Percentiles rank a stretch among this genome's conserved stretches.
Conservation (phyloP, 2,113 vertebrate species). For the Bujurquina vittata region DNA sequence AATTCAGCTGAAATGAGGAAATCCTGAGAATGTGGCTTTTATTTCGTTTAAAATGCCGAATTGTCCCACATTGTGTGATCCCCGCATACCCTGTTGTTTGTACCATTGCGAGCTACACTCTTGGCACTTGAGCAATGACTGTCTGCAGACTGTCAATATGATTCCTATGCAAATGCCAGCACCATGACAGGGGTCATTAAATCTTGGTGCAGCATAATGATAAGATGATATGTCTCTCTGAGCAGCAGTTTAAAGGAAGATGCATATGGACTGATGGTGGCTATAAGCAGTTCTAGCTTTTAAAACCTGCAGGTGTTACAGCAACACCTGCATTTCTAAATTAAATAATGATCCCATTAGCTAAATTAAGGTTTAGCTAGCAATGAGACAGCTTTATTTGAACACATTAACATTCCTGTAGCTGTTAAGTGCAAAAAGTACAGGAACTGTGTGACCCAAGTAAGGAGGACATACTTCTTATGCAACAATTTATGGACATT, state of each 20-base stretch:
- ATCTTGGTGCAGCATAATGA: constrained; percentile 42
- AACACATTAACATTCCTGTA: too few relatives aligned
- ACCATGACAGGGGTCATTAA: constrained; percentile 49
- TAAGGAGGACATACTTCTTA: background rate
- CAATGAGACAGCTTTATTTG: too few relatives aligned
- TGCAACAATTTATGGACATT: background rate
- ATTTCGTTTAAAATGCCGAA: constrained; percentile 19
- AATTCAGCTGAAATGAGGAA: constrained; percentile 8
- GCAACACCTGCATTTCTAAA: too few relatives aligned
- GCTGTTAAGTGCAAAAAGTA: background rate
- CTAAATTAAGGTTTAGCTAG: background rate
- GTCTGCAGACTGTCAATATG: constrained; percentile 42
- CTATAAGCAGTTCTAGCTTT: background rate
- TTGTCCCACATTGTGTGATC: constrained; percentile 1
- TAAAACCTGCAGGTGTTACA: background rate
- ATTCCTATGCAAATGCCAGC: constrained; percentile 35
- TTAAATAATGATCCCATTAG: too few relatives aligned
- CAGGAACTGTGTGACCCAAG: background rate
- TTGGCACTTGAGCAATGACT: constrained; percentile 22
- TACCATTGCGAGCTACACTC: constrained; percentile 16
- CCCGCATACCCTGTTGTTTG: background rate
- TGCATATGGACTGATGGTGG: background rate
- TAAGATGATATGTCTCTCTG: constrained; percentile 25
- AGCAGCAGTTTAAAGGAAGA: constrained; percentile 11
- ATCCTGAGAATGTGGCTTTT: constrained; percentile 9